phyloP scores from a whole-genome alignment of 2,113 vertebrate genomes.

The Gymnarchus niloticus region DNA sequence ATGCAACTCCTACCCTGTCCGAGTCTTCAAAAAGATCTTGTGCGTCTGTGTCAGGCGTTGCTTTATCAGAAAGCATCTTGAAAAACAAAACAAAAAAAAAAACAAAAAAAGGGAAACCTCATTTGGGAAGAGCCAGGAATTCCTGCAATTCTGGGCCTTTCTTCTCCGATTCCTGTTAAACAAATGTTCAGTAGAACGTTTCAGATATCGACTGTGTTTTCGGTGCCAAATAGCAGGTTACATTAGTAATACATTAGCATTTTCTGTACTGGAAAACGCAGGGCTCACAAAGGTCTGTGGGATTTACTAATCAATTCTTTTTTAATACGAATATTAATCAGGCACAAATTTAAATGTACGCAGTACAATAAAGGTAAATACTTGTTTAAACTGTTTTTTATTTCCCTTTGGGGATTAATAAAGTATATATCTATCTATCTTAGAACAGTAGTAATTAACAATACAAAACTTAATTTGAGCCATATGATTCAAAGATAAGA shows the following conservation, averaged over 20 bases:
- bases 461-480: background rate
- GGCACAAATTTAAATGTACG: background rate
- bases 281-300: background rate
- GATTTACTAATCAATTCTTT: background rate
- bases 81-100: too few species aligned
- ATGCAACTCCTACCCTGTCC: background rate
- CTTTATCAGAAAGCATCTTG: background rate
- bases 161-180: background rate
- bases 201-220: background rate
- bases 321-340: background rate
- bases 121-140: background rate
- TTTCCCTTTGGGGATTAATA: too few species aligned
- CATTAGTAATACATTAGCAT: background rate
- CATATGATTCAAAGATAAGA: background rate
- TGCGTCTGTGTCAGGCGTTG: background rate
- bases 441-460: background rate
- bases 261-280: background rate
- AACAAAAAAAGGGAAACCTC: background rate
- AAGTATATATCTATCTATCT: too few species aligned
- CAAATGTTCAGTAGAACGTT: background rate
- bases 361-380: background rate
- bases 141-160: background rate
- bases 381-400: background rate
- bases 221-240: background rate
- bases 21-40: background rate